phyloP scores from a whole-genome alignment of 2,888 invertebrate species.

The Drosophila ochracea region DNA sequence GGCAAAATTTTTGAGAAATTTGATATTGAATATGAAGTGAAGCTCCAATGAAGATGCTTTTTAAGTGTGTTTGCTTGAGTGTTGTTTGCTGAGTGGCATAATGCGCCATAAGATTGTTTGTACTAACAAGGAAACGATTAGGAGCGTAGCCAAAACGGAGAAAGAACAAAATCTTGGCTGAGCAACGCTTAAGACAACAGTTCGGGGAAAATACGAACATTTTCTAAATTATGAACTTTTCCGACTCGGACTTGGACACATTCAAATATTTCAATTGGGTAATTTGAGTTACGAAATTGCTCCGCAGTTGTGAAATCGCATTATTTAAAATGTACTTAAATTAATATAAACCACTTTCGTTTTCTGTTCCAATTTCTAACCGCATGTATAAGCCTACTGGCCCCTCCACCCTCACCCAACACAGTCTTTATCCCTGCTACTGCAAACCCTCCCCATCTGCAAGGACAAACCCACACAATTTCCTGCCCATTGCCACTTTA shows the following conservation, averaged over 20 bases:
- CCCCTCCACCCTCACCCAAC: background rate
- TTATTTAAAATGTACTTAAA: conserved; percentile 57
- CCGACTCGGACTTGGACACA: background rate
- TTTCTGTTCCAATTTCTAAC: conserved; percentile 62
- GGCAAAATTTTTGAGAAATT: conserved; percentile 61
- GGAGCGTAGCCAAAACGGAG: conserved; percentile 4
- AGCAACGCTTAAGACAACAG: conserved; percentile 1
- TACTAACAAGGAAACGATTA: conserved; percentile 23
- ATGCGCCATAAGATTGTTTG: conserved; percentile 47
- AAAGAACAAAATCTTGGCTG: conserved; percentile 14
- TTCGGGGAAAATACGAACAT: conserved; percentile 2
- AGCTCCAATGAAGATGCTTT: conserved; percentile 27
- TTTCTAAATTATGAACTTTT: conserved; percentile 2
- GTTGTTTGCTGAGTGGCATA: conserved; percentile 57
- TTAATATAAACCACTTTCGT: conserved; percentile 64
- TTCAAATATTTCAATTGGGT: conserved; percentile 23
- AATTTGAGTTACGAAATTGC: conserved; percentile 26
- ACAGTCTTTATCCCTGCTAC: background rate
- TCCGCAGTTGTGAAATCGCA: conserved; percentile 26
- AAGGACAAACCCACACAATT: conserved; percentile 61
- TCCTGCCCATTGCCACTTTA: conserved; percentile 72
- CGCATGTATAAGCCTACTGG: conserved; percentile 12
- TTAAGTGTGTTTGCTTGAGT: conserved; percentile 13
- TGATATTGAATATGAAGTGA: conserved; percentile 74
- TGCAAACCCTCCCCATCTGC: background rate